phyloP scores from a whole-genome alignment of 2,113 vertebrate species.

The Tinamus guttatus region DNA sequence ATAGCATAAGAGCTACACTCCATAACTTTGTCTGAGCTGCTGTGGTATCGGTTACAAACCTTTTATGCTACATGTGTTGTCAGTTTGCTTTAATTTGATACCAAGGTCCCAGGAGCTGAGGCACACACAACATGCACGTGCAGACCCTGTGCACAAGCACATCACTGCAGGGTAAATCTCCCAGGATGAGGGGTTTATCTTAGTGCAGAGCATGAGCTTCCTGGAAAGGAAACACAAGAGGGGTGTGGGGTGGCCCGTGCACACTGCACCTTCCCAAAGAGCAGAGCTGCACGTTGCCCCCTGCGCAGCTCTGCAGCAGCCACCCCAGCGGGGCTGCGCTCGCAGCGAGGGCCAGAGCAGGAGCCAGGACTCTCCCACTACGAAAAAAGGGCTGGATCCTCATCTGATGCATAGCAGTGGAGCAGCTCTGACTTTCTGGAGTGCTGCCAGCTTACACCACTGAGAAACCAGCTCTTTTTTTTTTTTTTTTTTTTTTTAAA shows the following conservation, averaged over 20 bases:
- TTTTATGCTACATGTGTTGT: neutral
- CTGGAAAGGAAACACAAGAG: neutral
- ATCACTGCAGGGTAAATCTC: neutral
- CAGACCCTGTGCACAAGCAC: neutral
- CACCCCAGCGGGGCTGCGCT: neutral
- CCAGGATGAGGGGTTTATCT: neutral
- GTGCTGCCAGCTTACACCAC: rapidly evolving
- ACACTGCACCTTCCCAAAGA: neutral
- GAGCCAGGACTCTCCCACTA: neutral
- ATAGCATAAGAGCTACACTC: slow-evolving; percentile 4
- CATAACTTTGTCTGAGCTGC: neutral
- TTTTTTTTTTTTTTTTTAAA: neutral
- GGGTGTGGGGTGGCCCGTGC: neutral
- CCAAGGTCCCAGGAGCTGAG: neutral
- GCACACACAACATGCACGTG: neutral
- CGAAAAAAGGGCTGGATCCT: neutral
- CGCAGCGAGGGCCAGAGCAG: neutral
- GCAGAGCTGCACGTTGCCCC: neutral
- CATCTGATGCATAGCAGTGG: rapidly evolving
- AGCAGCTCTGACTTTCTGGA: neutral
- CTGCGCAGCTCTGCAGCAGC: too few species aligned
- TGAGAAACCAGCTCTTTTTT: neutral
- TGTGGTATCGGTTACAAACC: slow-evolving; percentile 27
- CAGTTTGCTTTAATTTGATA: neutral
- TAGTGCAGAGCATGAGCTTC: neutral